Conservation (phyloP, 2,797 vertebrate species). For the Podargus strigoides region DNA sequence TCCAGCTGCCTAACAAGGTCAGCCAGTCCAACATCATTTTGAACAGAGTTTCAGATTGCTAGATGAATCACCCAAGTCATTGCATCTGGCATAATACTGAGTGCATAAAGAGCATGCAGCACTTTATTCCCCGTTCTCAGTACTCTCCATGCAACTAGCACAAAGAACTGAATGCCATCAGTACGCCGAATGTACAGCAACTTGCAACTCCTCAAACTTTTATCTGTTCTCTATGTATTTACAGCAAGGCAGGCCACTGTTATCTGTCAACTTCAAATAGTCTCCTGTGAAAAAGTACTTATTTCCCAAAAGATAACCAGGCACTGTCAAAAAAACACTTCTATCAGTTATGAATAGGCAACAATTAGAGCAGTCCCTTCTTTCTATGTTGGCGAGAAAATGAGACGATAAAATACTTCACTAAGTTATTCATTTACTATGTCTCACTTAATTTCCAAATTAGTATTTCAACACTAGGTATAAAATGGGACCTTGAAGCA, state of each 20-base stretch:
- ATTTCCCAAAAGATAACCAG: background rate
- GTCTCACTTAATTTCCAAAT: background rate
- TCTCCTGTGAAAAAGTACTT: background rate
- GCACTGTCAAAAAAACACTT: background rate
- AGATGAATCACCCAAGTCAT: background rate
- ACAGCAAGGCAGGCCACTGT: background rate
- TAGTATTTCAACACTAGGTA: background rate
- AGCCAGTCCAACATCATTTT: fast-evolving
- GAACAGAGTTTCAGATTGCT: background rate
- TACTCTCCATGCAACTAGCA: background rate
- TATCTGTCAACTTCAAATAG: background rate
- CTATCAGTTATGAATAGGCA: background rate
- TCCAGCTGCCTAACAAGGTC: background rate
- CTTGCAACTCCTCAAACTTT: background rate
- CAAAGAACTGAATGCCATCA: background rate
- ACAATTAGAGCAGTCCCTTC: background rate
- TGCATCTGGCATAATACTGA: background rate
- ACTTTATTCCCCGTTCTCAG: background rate
- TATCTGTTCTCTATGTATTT: background rate
- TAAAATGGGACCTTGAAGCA: background rate
- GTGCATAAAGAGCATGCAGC: background rate
- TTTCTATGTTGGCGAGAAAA: background rate
- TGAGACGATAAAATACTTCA: background rate
- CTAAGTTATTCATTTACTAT: background rate
- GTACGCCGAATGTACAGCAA: background rate